A percentile compares a stretch with the other conserved stretches of the same genome.
phyloP scores from a whole-genome alignment of 2,797 vertebrate genomes.

The Typhlichthys subterraneus region DNA sequence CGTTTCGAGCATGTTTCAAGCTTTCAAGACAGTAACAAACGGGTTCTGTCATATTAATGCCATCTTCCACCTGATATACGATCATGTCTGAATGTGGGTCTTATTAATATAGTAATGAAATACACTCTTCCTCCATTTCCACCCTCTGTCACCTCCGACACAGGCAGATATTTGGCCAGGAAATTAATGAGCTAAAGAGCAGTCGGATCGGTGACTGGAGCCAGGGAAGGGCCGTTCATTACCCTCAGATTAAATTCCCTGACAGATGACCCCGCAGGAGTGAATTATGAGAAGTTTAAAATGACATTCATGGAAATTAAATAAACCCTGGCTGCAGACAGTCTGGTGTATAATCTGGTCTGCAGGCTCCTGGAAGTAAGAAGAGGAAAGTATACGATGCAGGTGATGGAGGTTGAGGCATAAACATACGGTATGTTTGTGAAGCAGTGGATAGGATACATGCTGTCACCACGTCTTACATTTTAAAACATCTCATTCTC shows the following conservation, averaged over 20 bases:
- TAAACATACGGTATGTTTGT: too few species aligned
- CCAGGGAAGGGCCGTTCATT: slow-evolving; percentile 54
- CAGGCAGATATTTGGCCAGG: slow-evolving; percentile 61
- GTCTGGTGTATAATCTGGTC: background rate
- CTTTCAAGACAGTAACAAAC: slow-evolving; percentile 40
- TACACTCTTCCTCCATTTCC: slow-evolving; percentile 62
- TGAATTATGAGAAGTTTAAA: slow-evolving; percentile 67
- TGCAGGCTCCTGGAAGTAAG: background rate
- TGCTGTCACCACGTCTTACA: too few species aligned
- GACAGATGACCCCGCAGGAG: slow-evolving; percentile 60
- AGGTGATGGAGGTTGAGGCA: too few species aligned
- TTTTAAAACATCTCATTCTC: too few species aligned
- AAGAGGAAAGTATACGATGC: too few species aligned
- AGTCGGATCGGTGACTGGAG: slow-evolving; percentile 30
- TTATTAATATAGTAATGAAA: slow-evolving; percentile 77
- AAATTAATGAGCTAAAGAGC: slow-evolving; percentile 64
- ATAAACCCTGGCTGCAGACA: slow-evolving; percentile 29
- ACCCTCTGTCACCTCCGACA: slow-evolving; percentile 36
- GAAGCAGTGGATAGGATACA: too few species aligned
- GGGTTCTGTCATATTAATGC: slow-evolving; percentile 49
- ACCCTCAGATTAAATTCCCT: slow-evolving; percentile 70
- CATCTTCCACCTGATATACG: slow-evolving; percentile 60
- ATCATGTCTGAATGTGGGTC: slow-evolving; percentile 42
- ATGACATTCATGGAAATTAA: slow-evolving; percentile 68
- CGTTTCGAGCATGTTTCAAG: slow-evolving; percentile 13